Percentiles rank a stretch among this genome's conserved stretches.
Evolutionary conservation across 2,888 invertebrate genomes (phyloP).

Genomic region (Agonopterix alstromeriana): DNA sequence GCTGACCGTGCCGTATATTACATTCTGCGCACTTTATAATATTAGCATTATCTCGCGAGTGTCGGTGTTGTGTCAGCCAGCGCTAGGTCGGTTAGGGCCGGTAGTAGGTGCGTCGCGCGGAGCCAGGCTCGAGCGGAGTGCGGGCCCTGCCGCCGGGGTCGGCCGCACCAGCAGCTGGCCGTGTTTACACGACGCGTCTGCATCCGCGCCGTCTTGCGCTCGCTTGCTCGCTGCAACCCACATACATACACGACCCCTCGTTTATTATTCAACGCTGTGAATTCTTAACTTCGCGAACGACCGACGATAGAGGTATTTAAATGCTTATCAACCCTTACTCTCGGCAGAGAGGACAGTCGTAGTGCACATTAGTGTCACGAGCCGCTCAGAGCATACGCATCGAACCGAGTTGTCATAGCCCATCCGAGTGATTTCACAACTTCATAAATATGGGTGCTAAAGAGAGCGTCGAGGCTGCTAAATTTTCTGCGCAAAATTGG

Average conservation of each 20-base stretch:
- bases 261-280: slow-evolving; percentile 70
- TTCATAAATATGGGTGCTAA: slow-evolving; percentile 85
- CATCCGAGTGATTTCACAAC: slow-evolving; percentile 69
- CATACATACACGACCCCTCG: slow-evolving; percentile 51
- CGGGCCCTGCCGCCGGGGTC: slow-evolving; percentile 12
- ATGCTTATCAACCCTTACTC: slow-evolving; percentile 59
- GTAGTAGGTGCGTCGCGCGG: slow-evolving; percentile 15
- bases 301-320: slow-evolving; percentile 67
- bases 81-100: slow-evolving; percentile 24
- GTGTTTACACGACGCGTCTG: slow-evolving; percentile 26
- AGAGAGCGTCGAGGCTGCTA: slow-evolving; percentile 88
- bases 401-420: slow-evolving; percentile 63
- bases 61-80: slow-evolving; percentile 19
- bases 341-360: slow-evolving; percentile 57
- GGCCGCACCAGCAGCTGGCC: slow-evolving; percentile 46
- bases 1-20: slow-evolving; percentile 39
- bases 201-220: slow-evolving; percentile 27
- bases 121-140: slow-evolving; percentile 22
- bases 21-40: slow-evolving; percentile 53
- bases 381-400: slow-evolving; percentile 62
- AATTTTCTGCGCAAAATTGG: slow-evolving; percentile 89
- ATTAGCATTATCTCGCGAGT: slow-evolving; percentile 24
- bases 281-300: slow-evolving; percentile 66
- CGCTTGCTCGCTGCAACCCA: slow-evolving; percentile 45
- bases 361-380: slow-evolving; percentile 68